Evolutionary conservation across 2,797 vertebrate genomes (phyloP), one percentile per base, ranked within the genome.

Genomic region (Gorsachius magnificus): DNA sequence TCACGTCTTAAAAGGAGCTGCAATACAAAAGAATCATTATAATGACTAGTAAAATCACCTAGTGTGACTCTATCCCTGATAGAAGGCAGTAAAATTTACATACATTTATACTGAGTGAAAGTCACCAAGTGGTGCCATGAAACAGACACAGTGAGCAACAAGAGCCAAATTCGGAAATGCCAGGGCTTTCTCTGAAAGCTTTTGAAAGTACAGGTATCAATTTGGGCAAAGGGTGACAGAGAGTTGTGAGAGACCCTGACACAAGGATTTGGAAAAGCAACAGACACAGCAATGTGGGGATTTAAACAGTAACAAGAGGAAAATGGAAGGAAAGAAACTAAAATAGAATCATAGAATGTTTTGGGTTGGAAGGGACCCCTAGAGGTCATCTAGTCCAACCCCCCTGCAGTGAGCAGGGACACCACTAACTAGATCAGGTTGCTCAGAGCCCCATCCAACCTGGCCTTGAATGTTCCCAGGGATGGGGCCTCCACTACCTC

Each of bases 1-100:
- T 70, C 92, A 89, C 22, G 12, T 91, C 69, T 70, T 83, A 68
- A 92, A 90, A 87, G 60, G 43, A 89, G 65, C 60, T 88, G 64
- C 72, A 96, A 57, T 43, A 84, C 79, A 77, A 91, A 94, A 71
- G 84, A 95, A 95, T 83, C 84, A 75, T 91, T 91, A 91, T 75
- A 94, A 89, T 71, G 71, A 91, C 79, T 87, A 95, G 46, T 87
- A 94, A 96, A 96, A 96, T 83, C 95, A 94, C 60, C 71, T 66
- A 89, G 68, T 83, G 89, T 91, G 92, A 94, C 92, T 82, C 81
- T 57, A 60, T 22, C 69, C 74, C 64, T 91, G 84, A 93, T 35
- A 83, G 66, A 86, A 94, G 36, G 68, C 64, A 80, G 54, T 85
- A 90, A 70, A 96, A 96, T 84, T 94, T 93, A 64, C 90, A 96